These are phyloP conservation scores for Silurus asotus DNA, from an alignment of 2,113 vertebrate species.

Conservation along the genomic window DNA sequence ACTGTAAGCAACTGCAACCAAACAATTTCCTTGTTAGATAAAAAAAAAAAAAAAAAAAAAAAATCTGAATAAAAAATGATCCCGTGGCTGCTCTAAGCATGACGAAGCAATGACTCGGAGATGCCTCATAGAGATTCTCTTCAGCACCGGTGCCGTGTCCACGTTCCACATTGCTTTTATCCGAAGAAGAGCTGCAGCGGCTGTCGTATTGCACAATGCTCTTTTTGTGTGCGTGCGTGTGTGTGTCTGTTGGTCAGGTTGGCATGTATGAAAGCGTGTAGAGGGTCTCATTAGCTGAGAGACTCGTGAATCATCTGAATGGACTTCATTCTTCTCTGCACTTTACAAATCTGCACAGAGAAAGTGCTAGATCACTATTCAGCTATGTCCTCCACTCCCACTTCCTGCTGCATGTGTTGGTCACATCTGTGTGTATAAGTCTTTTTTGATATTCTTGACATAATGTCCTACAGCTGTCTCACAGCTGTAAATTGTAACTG, in stretches of 20 bases:
- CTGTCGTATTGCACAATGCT: slow-evolving; percentile 27
- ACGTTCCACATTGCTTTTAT: slow-evolving; percentile 3
- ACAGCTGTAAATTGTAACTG: slow-evolving; percentile 10
- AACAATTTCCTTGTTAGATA: no score
- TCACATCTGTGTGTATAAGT: not conserved
- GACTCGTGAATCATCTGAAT: slow-evolving; percentile 45
- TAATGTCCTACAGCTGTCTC: slow-evolving; percentile 21
- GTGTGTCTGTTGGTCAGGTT: slow-evolving; percentile 30
- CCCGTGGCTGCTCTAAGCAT: not conserved
- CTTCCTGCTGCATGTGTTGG: slow-evolving; percentile 11
- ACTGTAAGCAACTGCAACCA: no score
- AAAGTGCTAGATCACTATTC: slow-evolving; percentile 31
- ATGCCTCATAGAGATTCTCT: not conserved
- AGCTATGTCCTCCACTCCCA: slow-evolving; percentile 33
- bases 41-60: no score
- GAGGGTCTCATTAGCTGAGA: slow-evolving; percentile 18
- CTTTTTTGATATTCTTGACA: not conserved
- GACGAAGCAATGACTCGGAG: not conserved
- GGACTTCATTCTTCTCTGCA: slow-evolving; percentile 35
- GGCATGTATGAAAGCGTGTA: slow-evolving; percentile 17
- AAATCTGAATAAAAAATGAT: not conserved
- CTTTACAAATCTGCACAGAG: slow-evolving; percentile 35
- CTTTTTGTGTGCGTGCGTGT: slow-evolving; percentile 31
- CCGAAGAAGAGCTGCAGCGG: slow-evolving; percentile 13
- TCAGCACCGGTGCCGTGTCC: not conserved